Base-by-base conservation (phyloP, 2,888 invertebrate genomes). In the Blomia tropicalis region DNA sequence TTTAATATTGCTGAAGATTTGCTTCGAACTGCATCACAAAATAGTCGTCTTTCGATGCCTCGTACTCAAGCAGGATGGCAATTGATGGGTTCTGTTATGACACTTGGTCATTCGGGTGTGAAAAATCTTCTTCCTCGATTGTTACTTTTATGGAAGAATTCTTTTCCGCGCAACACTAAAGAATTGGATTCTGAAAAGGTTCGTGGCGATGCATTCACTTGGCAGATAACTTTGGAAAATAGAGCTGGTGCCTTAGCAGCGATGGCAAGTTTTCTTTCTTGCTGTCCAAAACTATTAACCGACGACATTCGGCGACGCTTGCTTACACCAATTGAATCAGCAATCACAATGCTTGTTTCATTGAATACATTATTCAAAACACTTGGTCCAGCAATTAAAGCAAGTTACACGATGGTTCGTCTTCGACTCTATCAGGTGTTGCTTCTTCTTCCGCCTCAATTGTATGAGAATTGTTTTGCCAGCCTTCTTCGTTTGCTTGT, bases 51-150 rank as follows among this genome's bases (percentile, higher is more conserved):
- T 62, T 93, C 95, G 0, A 79, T 93, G 66, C 90, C 92, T 69
- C 81, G 95, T 71, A 93, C 95, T 1, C 91, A 92, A 73, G 93
- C 95, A 36, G 96, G 96, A 30, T 98, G 98, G 98, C 79, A 95
- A 54, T 78, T 98, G 44, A 88, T 98, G 69, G 93, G 93, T 36
- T 87, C 96, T 61, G 88, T 98, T 60, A 92, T 95, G 83, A 92
- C 93, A 0, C 76, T 96, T 67, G 87, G 92, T 53, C 83, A 89
- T 1, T 84, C 92, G 0, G 93, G 93, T 1, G 91, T 95, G 0
- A 83, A 88, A 69, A 89, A 90, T 0, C 77, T 96, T 56, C 75
- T 98, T 59, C 93, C 93, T 0, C 79, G 95, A 64, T 90, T 98
- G 87, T 73, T 95, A 68, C 76, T 95, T 17, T 76, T 98, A 2